phyloP scores from a whole-genome alignment of 1,140 invertebrate genomes.

The Drosophila suzukii region DNA sequence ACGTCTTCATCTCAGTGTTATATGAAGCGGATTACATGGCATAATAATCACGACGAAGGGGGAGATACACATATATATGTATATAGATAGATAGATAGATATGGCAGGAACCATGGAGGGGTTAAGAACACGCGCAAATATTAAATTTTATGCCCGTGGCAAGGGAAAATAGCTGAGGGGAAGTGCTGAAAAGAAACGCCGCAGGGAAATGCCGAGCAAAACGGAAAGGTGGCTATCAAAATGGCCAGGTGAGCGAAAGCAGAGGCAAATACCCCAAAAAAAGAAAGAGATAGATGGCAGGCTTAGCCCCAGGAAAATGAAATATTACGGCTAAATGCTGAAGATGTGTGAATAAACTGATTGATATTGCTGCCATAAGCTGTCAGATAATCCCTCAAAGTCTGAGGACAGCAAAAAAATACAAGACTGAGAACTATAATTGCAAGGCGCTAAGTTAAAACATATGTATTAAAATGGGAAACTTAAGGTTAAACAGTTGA shows the following conservation, averaged over 20 bases:
- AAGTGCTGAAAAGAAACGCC: slow-evolving; percentile 26
- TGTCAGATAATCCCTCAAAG: slow-evolving; percentile 40
- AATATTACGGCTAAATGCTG: slow-evolving; percentile 26
- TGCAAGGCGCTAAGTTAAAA: slow-evolving; percentile 1
- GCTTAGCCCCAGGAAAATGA: slow-evolving; percentile 13
- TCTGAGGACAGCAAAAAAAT: neutral
- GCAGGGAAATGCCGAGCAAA: slow-evolving; percentile 18
- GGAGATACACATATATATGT: slow-evolving; percentile 17
- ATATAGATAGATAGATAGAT: slow-evolving; percentile 4
- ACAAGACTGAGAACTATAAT: slow-evolving; percentile 13
- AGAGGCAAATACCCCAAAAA: neutral
- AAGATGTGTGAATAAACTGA: slow-evolving; percentile 44
- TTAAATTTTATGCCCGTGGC: slow-evolving; percentile 73
- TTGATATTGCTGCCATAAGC: slow-evolving; percentile 49
- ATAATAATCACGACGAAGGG: slow-evolving; percentile 71
- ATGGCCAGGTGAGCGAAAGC: slow-evolving; percentile 10
- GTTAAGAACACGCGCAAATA: slow-evolving; percentile 76
- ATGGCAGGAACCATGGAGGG: slow-evolving; percentile 22
- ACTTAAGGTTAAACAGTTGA: neutral
- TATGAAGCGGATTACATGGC: slow-evolving; percentile 78
- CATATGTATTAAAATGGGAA: neutral
- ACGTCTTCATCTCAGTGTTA: slow-evolving; percentile 57
- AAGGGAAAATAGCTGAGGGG: slow-evolving; percentile 27
- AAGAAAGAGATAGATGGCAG: slow-evolving; percentile 8
- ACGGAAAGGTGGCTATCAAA: slow-evolving; percentile 42